Percentiles rank a stretch among this genome's conserved stretches.
Evolutionary conservation across 2,797 vertebrate genomes (phyloP).

Genomic region (Coilia nasus): DNA sequence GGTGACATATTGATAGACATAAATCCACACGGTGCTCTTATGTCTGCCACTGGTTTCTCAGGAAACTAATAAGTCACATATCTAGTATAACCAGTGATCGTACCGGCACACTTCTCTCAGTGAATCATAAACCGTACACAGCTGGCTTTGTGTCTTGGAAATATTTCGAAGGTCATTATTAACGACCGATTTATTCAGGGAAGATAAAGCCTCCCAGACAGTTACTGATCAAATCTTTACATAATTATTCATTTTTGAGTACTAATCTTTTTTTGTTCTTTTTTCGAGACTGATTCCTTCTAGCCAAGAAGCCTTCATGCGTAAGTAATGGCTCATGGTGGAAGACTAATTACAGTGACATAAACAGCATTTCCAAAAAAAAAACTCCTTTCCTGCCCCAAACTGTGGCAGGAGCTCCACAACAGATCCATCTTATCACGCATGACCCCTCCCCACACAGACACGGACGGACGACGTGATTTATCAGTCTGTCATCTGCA

Average conservation of each 20-base stretch:
- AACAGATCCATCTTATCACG: slow-evolving; percentile 47
- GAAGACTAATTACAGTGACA: slow-evolving; percentile 47
- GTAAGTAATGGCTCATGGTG: slow-evolving; percentile 49
- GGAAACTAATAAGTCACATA: slow-evolving; percentile 25
- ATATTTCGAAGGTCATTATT: neutral
- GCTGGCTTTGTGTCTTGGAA: neutral
- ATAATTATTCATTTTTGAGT: neutral
- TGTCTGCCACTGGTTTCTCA: neutral
- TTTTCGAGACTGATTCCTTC: neutral
- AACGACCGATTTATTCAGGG: neutral
- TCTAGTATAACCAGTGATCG: slow-evolving; percentile 19
- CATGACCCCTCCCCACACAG: slow-evolving; percentile 44
- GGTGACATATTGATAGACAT: neutral
- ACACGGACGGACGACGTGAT: slow-evolving; percentile 38
- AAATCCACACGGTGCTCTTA: neutral
- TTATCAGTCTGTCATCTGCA: slow-evolving; percentile 63
- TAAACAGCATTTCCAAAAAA: slow-evolving; percentile 54
- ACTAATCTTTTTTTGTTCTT: neutral
- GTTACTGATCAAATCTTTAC: neutral
- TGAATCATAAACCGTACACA: neutral
- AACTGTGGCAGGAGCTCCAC: slow-evolving; percentile 43
- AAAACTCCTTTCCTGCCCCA: slow-evolving; percentile 49
- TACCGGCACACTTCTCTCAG: neutral
- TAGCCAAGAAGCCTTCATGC: slow-evolving; percentile 28
- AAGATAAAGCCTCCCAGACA: neutral